Evolutionary conservation across 2,797 vertebrate species (phyloP), one percentile per base, ranked within the genome.

Genomic region (Silurus lanzhouensis): DNA sequence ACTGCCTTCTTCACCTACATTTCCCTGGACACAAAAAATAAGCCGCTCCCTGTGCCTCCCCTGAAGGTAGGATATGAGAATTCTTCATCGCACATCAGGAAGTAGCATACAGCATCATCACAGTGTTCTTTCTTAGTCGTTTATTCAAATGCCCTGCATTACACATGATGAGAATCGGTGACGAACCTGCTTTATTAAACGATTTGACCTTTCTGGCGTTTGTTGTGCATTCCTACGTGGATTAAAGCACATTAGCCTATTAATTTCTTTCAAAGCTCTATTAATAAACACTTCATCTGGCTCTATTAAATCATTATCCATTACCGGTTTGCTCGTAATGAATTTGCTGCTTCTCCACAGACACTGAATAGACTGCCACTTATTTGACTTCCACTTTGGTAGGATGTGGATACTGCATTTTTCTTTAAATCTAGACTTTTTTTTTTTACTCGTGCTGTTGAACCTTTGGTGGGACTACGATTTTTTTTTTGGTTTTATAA

Each of bases 1-100:
- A 98, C 96, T 2, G 98, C 97, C 82, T 98, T 97, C 94, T 98
- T 99, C 92, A 98, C 96, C 87, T 99, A 94, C 0, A 97, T 99
- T 90, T 99, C 97, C 48, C 94, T 99, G 90, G 97, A 96, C 93
- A 97, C 95, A 90, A 94, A 96, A 66, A 96, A 96, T 85, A 97
- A 92, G 88, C 91, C 98, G 0, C 91, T 96, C 71, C 91, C 96
- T 0, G 95, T 99, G 77, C 96, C 97, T 0, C 94, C 96, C 84
- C 94, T 99, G 19, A 94, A 97, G 97, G 97, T 99, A 91, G 94
- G 94, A 89, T 89, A 64, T 17, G 22, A 22, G 19, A 8, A 20
- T 13, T 75, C 38, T 60, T 68, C 61, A 61, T 31, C 71, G 15
- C 25, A 5, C 70, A 61, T 13, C 44, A 57, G 76, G 12, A 79